A percentile compares a stretch with the other conserved stretches of the same genome.
These are phyloP conservation scores for Cricetomys ansorgei DNA, from an alignment of 2,113 vertebrate genomes.

Conservation along the genomic window DNA sequence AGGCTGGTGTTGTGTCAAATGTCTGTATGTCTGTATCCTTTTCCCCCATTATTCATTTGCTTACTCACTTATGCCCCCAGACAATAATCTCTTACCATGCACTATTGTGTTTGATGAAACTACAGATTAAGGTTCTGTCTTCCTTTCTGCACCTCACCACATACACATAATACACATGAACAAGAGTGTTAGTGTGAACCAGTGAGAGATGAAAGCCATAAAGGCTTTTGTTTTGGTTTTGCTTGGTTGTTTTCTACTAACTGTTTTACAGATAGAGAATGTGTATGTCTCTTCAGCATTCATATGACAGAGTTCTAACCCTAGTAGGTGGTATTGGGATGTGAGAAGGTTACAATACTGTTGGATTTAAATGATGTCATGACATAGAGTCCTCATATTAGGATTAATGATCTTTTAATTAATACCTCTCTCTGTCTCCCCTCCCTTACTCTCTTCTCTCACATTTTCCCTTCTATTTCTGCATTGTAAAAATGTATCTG, in stretches of 20 bases:
- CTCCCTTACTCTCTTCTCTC: not conserved
- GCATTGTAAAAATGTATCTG: not conserved
- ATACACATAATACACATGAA: not conserved
- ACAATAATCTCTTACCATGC: not conserved
- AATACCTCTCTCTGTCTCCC: not conserved
- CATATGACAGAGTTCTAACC: not conserved
- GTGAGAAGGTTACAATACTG: not conserved
- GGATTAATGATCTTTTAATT: not conserved
- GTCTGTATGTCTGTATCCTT: not conserved
- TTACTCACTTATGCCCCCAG: not conserved
- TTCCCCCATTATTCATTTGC: not conserved
- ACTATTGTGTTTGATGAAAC: not conserved
- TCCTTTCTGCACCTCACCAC: not conserved
- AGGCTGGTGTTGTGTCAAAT: not conserved
- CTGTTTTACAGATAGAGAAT: not conserved
- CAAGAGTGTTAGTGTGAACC: not conserved
- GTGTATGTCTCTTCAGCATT: not conserved
- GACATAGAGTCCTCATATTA: not conserved
- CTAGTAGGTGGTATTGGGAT: not conserved
- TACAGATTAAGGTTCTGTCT: not conserved
- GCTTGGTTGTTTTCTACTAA: not conserved
- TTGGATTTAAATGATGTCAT: not conserved
- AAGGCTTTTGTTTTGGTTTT: not conserved
- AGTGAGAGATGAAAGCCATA: not conserved
- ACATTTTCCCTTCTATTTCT: rapidly evolving